A percentile compares a stretch with the other conserved stretches of the same genome.
Conservation (phyloP, 2,797 vertebrate genomes). For the Pangasius krempfi region DNA sequence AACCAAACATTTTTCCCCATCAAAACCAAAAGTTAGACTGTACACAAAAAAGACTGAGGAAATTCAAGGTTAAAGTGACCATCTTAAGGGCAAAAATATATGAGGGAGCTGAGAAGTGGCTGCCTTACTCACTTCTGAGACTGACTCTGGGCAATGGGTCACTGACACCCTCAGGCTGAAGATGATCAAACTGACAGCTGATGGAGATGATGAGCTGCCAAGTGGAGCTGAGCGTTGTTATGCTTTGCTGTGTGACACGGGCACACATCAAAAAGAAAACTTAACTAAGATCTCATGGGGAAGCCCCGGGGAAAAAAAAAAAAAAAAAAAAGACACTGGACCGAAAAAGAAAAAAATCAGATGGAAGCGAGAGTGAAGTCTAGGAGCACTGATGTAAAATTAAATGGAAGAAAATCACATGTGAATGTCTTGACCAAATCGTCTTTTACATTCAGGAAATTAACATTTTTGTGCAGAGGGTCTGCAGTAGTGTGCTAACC, state of each 20-base stretch:
- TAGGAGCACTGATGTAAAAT: neutral
- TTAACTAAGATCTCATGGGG: neutral
- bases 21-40: neutral
- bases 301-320: neutral
- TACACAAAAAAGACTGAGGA: neutral
- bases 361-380: neutral
- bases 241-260: conserved; percentile 15
- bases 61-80: neutral
- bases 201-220: conserved; percentile 4
- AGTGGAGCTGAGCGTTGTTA: neutral
- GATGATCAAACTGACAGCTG: conserved; percentile 27
- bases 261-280: conserved; percentile 27
- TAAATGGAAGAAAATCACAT: neutral
- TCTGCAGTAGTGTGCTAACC: neutral
- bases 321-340: neutral
- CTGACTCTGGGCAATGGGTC: conserved; percentile 25
- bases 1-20: neutral
- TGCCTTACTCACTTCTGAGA: conserved; percentile 1
- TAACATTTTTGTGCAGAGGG: neutral
- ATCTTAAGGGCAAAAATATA: neutral
- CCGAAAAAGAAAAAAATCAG: neutral
- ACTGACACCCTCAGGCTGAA: conserved; percentile 17
- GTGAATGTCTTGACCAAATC: too few relatives aligned
- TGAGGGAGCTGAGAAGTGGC: neutral
- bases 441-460: neutral